Percentiles rank a stretch among this genome's conserved stretches.
phyloP scores from a whole-genome alignment of 2,797 vertebrate genomes.

The Eulemur albifrons region DNA sequence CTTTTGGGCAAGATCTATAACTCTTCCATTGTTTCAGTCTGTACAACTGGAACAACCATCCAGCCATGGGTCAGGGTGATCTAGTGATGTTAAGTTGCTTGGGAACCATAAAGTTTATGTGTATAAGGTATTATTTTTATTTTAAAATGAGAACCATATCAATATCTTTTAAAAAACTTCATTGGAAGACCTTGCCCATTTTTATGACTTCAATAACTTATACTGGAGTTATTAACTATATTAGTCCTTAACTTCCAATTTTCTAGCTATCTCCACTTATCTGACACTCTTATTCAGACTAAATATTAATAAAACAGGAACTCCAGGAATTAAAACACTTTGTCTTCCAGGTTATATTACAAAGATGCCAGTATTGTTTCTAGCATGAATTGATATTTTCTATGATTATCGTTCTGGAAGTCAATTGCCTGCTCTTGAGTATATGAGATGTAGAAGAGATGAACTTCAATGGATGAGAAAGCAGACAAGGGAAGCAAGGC shows the following conservation, averaged over 20 bases:
- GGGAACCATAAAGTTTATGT: background rate
- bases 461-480: background rate
- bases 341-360: background rate
- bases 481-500: background rate
- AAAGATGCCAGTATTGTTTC: background rate
- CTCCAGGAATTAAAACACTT: background rate
- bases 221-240: background rate
- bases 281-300: background rate
- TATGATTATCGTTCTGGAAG: background rate
- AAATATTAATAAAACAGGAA: background rate
- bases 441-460: background rate
- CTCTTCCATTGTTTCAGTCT: background rate
- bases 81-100: background rate
- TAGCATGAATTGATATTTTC: background rate
- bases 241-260: background rate
- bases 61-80: background rate
- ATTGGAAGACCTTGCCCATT: background rate
- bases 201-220: constrained; percentile 22
- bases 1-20: background rate
- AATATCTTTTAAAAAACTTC: background rate
- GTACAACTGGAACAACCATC: background rate
- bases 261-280: background rate
- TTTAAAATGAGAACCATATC: background rate
- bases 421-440: background rate
- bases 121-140: background rate